Conservation (phyloP, 2,888 invertebrate genomes). For the Drosophila buzzatii region DNA sequence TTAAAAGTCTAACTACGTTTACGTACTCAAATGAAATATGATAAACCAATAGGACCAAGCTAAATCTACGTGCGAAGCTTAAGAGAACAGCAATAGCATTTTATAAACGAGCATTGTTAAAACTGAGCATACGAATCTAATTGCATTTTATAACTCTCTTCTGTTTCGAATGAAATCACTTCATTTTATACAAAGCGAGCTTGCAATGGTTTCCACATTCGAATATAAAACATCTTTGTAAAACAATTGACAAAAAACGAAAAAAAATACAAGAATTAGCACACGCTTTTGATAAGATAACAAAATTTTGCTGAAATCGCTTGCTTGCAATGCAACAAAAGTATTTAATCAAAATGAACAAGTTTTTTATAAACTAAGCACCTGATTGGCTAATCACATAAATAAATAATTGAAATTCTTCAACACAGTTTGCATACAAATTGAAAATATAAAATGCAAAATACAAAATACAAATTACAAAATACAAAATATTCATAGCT, state of each 20-base stretch:
- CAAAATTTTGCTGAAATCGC: conserved; percentile 71
- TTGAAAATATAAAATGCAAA: background rate
- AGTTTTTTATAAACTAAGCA: conserved; percentile 36
- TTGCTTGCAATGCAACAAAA: conserved; percentile 65
- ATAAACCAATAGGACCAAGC: conserved; percentile 75
- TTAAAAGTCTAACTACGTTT: conserved; percentile 62
- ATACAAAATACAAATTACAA: background rate
- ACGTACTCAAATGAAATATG: conserved; percentile 41
- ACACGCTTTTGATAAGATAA: conserved; percentile 50
- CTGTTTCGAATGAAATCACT: conserved; percentile 2
- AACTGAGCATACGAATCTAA: conserved; percentile 23
- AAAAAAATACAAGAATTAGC: conserved; percentile 12
- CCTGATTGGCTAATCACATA: conserved; percentile 45
- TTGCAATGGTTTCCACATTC: conserved; percentile 81
- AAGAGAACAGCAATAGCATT: conserved; percentile 57
- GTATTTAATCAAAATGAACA: conserved; percentile 60
- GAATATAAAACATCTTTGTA: conserved; percentile 30
- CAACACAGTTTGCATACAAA: conserved; percentile 28
- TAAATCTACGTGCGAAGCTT: conserved; percentile 61
- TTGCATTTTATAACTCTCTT: conserved; percentile 32
- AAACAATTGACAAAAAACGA: conserved; percentile 24
- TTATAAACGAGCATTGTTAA: conserved; percentile 50
- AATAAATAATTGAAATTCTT: conserved; percentile 30
- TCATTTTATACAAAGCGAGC: conserved; percentile 71
- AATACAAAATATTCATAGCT: conserved; percentile 18